Percentiles rank a stretch among this genome's conserved stretches.
Evolutionary conservation across 2,888 invertebrate species (phyloP).

Genomic region (Ichneumon xanthorius): DNA sequence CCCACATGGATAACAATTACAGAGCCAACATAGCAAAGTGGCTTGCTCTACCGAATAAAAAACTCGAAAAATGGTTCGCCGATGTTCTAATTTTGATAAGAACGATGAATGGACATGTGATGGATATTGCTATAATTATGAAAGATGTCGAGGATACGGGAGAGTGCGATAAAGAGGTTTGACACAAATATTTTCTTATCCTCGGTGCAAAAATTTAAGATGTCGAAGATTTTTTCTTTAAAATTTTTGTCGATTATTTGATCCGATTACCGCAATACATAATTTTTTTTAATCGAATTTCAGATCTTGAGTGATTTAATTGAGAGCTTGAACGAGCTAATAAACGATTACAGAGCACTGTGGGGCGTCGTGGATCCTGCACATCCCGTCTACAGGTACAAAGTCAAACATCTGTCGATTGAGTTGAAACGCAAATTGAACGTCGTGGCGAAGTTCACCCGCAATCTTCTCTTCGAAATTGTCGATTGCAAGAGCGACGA

Average conservation of each 20-base stretch:
- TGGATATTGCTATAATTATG: conserved; percentile 74
- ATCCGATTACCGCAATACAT: too few species aligned
- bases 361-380: conserved; percentile 42
- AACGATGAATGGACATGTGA: conserved; percentile 73
- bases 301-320: conserved; percentile 67
- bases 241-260: neutral
- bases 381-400: conserved; percentile 76
- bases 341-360: conserved; percentile 68
- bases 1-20: conserved; percentile 77
- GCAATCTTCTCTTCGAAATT: conserved; percentile 74
- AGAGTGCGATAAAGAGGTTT: conserved; percentile 75
- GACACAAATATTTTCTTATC: neutral
- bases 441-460: conserved; percentile 73
- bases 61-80: conserved; percentile 77
- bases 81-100: conserved; percentile 73
- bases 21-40: conserved; percentile 80
- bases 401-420: conserved; percentile 70
- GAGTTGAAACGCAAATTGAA: conserved; percentile 74
- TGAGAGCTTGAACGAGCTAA: conserved; percentile 69
- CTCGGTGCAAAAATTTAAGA: neutral
- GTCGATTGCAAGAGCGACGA: conserved; percentile 73
- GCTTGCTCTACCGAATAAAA: conserved; percentile 73
- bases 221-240: neutral
- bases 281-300: conserved; percentile 4
- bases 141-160: conserved; percentile 65